Percentiles rank a stretch among this genome's conserved stretches.
Evolutionary conservation across 2,113 vertebrate species (phyloP).

Genomic region (Triplophysa rosa): DNA sequence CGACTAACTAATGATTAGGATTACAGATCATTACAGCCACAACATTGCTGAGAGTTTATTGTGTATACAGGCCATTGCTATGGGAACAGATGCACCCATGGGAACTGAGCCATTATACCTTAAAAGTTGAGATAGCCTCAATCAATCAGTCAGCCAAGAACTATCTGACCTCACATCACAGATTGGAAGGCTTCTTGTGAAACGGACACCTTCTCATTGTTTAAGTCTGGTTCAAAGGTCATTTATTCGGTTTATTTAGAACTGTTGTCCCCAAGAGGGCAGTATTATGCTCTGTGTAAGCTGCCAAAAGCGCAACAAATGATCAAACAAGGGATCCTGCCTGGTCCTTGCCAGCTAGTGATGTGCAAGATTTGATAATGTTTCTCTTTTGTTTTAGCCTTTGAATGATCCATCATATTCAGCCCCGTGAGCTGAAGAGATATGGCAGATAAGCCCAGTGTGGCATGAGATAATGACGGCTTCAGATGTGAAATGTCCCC

Average conservation of each 20-base stretch:
- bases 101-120: conserved; percentile 14
- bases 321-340: neutral
- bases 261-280: conserved; percentile 6
- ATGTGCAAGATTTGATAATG: conserved; percentile 20
- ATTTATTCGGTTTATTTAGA: conserved; percentile 2
- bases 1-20: neutral
- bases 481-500: conserved; percentile 12
- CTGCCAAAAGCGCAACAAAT: neutral
- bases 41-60: conserved; percentile 1
- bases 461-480: conserved; percentile 18
- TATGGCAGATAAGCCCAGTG: conserved; percentile 10
- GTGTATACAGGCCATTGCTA: neutral
- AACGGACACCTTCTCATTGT: neutral
- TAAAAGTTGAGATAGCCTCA: neutral
- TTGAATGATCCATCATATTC: conserved; percentile 17
- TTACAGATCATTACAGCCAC: conserved; percentile 1
- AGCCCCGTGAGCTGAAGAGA: conserved; percentile 14
- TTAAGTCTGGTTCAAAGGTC: conserved; percentile 20
- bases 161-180: conserved; percentile 8
- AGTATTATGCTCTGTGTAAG: conserved; percentile 25
- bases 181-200: neutral
- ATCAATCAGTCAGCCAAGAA: neutral
- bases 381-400: conserved; percentile 16
- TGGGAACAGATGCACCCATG: conserved; percentile 10
- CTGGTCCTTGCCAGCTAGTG: conserved; percentile 9